Percentiles rank a stretch among this genome's conserved stretches.
Conservation (phyloP, 2,797 vertebrate species). For the Poecilia wingei region DNA sequence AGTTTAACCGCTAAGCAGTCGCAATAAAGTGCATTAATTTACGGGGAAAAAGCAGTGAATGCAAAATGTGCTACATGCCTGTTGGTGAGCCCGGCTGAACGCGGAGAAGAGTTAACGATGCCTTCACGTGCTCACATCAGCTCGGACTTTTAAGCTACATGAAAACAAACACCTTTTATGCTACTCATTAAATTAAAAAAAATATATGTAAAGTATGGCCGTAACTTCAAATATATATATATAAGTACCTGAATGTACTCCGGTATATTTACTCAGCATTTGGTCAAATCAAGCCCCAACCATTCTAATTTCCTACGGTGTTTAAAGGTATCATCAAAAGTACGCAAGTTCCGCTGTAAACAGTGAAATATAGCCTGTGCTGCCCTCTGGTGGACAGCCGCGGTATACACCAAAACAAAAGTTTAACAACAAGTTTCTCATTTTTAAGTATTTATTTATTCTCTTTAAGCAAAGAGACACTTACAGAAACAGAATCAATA, state of each 20-base stretch:
- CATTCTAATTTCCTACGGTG: neutral
- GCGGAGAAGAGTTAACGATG: slow-evolving; percentile 4
- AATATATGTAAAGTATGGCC: neutral
- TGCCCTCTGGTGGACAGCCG: slow-evolving; percentile 36
- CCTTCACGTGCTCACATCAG: slow-evolving; percentile 9
- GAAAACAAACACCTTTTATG: neutral
- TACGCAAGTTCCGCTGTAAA: slow-evolving; percentile 67
- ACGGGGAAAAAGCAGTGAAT: neutral
- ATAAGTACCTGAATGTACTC: too few species aligned
- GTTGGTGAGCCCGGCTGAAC: neutral
- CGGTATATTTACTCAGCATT: too few species aligned
- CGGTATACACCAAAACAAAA: neutral
- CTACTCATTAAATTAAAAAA: neutral
- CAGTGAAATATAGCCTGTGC: neutral
- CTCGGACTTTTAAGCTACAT: neutral
- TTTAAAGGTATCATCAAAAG: neutral
- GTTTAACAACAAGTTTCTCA: too few species aligned
- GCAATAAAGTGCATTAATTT: neutral
- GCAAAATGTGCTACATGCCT: neutral
- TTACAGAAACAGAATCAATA: slow-evolving; percentile 3
- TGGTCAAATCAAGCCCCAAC: too few species aligned
- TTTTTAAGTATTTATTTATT: slow-evolving; percentile 33
- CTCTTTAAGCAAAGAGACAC: slow-evolving; percentile 18
- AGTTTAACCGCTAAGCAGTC: neutral
- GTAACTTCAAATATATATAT: neutral